These are phyloP conservation scores for Syrrhaptes paradoxus DNA, from an alignment of 2,113 vertebrate species.

Conservation along the genomic window DNA sequence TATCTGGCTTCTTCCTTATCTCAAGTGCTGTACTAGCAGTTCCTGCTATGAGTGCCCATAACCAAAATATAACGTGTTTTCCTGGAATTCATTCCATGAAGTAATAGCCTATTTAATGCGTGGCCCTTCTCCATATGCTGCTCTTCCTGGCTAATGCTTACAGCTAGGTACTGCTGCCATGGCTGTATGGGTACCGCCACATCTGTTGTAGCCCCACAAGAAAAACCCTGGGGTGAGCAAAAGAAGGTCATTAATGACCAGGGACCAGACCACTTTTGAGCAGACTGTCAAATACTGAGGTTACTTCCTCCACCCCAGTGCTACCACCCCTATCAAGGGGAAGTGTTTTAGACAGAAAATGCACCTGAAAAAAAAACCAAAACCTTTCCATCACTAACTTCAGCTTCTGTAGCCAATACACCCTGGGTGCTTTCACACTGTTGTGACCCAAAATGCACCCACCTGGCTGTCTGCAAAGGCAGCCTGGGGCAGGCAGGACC, in stretches of 20 bases:
- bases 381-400: fast-evolving
- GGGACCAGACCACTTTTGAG: background rate
- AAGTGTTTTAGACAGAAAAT: background rate
- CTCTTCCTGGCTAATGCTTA: background rate
- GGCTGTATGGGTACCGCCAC: background rate
- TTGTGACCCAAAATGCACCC: background rate
- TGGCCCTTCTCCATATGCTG: fast-evolving
- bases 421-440: background rate
- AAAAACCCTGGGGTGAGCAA: background rate
- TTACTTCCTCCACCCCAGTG: background rate
- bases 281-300: background rate
- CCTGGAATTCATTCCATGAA: slow-evolving; percentile 40
- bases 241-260: background rate
- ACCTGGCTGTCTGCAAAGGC: background rate
- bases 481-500: background rate
- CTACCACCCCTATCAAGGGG: background rate
- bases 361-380: background rate
- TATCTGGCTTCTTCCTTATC: slow-evolving; percentile 42
- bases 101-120: slow-evolving; percentile 13
- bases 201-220: background rate
- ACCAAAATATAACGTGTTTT: slow-evolving; percentile 15
- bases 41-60: background rate
- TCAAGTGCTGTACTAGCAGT: slow-evolving; percentile 20
- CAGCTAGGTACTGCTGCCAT: fast-evolving
- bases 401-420: background rate